Percentiles rank a stretch among this genome's conserved stretches.
Conservation (phyloP, 2,113 vertebrate genomes). For the Hippotragus niger region DNA sequence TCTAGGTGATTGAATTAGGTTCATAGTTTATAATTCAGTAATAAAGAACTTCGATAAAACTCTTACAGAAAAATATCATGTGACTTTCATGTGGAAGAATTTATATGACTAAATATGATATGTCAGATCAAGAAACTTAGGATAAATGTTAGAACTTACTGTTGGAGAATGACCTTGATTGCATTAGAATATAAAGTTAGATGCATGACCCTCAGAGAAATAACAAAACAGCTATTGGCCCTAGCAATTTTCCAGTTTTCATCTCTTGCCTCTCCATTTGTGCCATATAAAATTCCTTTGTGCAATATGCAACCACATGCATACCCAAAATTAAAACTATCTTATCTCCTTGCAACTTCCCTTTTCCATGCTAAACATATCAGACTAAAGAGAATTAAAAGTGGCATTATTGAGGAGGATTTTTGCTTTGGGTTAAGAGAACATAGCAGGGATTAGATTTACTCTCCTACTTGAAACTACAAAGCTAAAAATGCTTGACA, state of each 20-base stretch:
- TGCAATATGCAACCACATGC: not conserved
- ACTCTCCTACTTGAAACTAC: not conserved
- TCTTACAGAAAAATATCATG: not conserved
- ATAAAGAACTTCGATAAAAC: not conserved
- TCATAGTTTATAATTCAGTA: not conserved
- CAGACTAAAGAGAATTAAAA: not conserved
- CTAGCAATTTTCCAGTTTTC: not conserved
- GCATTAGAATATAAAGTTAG: not conserved
- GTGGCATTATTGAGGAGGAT: not conserved
- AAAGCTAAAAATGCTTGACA: not conserved
- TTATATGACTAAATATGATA: not conserved
- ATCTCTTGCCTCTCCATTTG: not conserved
- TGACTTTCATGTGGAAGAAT: not conserved
- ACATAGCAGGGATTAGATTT: not conserved
- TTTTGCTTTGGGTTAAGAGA: slow-evolving; percentile 34
- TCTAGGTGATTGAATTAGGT: not conserved
- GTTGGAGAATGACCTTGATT: not conserved
- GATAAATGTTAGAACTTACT: not conserved
- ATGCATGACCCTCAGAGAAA: not conserved
- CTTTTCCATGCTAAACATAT: not conserved
- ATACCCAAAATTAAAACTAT: not conserved
- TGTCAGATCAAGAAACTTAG: not conserved
- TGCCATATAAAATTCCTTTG: not conserved
- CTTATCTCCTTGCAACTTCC: not conserved
- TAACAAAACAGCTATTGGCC: not conserved